Evolutionary conservation across 1,140 invertebrate species (phyloP), one percentile per base, ranked within the genome.

Genomic region (Thaumetopoea pityocampa): DNA sequence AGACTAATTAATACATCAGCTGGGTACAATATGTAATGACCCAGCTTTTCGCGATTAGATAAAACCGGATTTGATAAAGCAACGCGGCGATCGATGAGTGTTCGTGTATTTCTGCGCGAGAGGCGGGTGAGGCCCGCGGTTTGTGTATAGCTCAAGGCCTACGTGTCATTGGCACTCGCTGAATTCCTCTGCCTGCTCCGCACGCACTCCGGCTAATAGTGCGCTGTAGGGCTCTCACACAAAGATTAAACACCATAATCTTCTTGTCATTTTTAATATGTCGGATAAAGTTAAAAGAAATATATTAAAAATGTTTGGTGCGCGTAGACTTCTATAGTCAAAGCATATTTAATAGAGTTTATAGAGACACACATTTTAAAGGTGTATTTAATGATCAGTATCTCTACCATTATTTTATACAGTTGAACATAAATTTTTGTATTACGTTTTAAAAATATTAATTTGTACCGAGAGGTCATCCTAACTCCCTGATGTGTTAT

Each of bases 91-190:
- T 29, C 36, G 11, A 9, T 16, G 27, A 10, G 17, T 28, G 27
- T 28, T 38, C 20, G 27, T 17, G 26, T 19, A 7, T 23, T 20
- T 11, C 8, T 36, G 16, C 5, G 26, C 34, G 22, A 37, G 41
- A 43, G 29, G 6, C 15, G 29, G 35, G 14, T 49, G 58, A 46
- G 55, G 63, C 58, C 57, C 55, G 48, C 55, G 24, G 36, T 45
- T 51, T 61, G 24, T 35, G 19, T 41, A 6, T 26, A 29, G 36
- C 47, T 72, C 70, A 78, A 78, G 70, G 70, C 62, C 67, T 49
- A 40, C 59, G 54, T 68, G 73, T 78, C 73, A 74, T 66, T 72
- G 73, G 50, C 68, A 68, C 64, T 15, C 35, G 33, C 28, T 17
- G 14, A 11, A 9, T 12, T 6, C 19, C 33, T 35, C 20, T 16